Evolutionary conservation across 2,888 invertebrate species (phyloP).

Genomic region (Cenopis cana): DNA sequence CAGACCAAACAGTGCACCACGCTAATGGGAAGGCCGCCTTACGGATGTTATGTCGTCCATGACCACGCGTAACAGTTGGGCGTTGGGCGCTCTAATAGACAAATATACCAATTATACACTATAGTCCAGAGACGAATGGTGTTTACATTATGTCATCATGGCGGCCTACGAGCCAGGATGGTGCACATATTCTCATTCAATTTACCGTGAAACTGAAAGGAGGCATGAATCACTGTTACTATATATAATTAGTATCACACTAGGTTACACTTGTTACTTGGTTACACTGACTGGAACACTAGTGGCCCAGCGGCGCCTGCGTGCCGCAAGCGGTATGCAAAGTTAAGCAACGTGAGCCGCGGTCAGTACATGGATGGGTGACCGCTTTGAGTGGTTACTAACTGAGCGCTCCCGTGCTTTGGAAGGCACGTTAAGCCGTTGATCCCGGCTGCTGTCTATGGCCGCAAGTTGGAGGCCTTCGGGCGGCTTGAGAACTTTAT

Average conservation of each 20-base stretch:
- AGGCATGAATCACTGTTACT: background rate
- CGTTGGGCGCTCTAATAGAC: conserved; percentile 28
- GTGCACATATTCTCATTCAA: conserved; percentile 4
- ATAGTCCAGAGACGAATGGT: conserved; percentile 8
- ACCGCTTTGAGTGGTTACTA: too few species aligned
- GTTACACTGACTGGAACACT: background rate
- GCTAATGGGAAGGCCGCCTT: conserved; percentile 45
- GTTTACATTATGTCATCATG: conserved; percentile 19
- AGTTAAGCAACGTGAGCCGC: too few species aligned
- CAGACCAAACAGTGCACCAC: conserved; percentile 23
- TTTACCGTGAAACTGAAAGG: conserved; percentile 5
- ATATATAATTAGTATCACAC: background rate
- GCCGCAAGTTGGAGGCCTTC: too few species aligned
- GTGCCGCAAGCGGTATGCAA: too few species aligned
- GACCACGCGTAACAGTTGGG: conserved; percentile 35
- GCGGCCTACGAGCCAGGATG: background rate
- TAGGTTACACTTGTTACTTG: background rate
- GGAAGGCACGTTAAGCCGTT: too few species aligned
- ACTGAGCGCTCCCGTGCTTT: too few species aligned
- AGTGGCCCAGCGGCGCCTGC: too few species aligned
- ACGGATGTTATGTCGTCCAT: conserved; percentile 47
- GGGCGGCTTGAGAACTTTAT: too few species aligned
- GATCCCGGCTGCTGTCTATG: too few species aligned
- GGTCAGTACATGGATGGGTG: too few species aligned
- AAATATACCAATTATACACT: conserved; percentile 23